These are phyloP conservation scores for Tipula unca DNA, from an alignment of 2,888 invertebrate species.

Conservation along the genomic window DNA sequence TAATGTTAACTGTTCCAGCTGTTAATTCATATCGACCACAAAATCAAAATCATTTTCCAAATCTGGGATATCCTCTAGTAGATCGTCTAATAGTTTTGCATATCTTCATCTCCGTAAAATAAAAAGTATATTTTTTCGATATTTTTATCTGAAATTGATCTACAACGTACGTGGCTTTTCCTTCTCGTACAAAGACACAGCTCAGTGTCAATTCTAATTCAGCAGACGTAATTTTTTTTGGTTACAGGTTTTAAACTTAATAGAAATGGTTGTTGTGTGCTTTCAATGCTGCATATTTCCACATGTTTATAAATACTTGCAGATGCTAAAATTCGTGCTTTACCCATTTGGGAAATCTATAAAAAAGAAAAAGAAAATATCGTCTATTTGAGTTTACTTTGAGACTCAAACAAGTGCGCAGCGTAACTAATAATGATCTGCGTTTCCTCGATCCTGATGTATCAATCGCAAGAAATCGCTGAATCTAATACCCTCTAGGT, in stretches of 20 bases:
- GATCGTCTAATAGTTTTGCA: conserved; percentile 90
- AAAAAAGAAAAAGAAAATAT: conserved; percentile 23
- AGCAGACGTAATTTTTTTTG: conserved; percentile 69
- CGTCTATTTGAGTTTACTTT: neutral
- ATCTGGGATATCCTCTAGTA: conserved; percentile 70
- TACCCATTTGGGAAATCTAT: conserved; percentile 72
- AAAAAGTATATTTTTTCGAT: neutral
- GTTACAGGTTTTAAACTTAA: conserved; percentile 74
- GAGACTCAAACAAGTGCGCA: too few species aligned
- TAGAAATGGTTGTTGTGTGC: conserved; percentile 72
- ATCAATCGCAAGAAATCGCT: too few species aligned
- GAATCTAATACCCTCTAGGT: too few species aligned
- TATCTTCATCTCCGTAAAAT: conserved; percentile 80
- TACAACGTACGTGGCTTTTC: conserved; percentile 86
- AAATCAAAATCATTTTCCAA: conserved; percentile 49
- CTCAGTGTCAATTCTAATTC: conserved; percentile 80
- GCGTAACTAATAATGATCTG: too few species aligned
- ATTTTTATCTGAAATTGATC: neutral
- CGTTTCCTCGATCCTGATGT: too few species aligned
- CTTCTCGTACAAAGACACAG: conserved; percentile 85
- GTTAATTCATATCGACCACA: conserved; percentile 70
- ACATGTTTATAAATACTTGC: conserved; percentile 84
- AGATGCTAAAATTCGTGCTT: conserved; percentile 77
- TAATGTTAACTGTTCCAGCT: conserved; percentile 77
- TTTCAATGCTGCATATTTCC: conserved; percentile 83